A percentile compares a stretch with the other conserved stretches of the same genome.
Evolutionary conservation across 2,888 invertebrate genomes (phyloP).

Genomic region (Lepidochitona cinerea): DNA sequence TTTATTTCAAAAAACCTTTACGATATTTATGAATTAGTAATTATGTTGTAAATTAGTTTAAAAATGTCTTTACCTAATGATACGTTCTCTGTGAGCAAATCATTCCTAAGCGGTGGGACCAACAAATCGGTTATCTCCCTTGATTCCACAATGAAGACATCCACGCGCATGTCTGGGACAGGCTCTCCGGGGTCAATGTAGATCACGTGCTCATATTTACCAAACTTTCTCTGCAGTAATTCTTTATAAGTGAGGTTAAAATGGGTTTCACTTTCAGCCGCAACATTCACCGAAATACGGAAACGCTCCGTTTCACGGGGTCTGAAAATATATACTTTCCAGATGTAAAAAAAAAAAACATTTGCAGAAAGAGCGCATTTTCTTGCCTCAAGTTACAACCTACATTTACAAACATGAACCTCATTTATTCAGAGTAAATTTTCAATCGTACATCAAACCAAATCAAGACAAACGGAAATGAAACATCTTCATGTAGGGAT

Average conservation of each 20-base stretch:
- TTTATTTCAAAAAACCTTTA: neutral
- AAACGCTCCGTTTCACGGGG: constrained; percentile 50
- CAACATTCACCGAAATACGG: constrained; percentile 77
- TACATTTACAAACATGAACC: no score
- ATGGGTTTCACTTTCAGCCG: constrained; percentile 76
- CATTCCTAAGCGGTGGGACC: constrained; percentile 49
- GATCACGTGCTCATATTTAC: constrained; percentile 79
- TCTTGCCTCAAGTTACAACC: no score
- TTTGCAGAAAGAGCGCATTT: no score
- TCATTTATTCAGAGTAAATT: no score
- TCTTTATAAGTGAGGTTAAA: constrained; percentile 85
- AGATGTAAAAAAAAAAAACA: neutral
- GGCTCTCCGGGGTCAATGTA: constrained; percentile 79
- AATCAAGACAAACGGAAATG: no score
- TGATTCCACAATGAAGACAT: constrained; percentile 78
- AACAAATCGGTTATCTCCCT: constrained; percentile 71
- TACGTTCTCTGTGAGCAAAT: constrained; percentile 24
- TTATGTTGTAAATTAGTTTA: neutral
- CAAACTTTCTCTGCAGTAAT: constrained; percentile 77
- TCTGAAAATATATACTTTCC: neutral
- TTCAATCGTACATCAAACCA: no score
- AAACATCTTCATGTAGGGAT: no score
- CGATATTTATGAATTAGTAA: neutral
- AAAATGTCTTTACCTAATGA: constrained; percentile 20
- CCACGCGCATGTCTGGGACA: constrained; percentile 78